A percentile compares a stretch with the other conserved stretches of the same genome.
Conservation (phyloP, 1,140 invertebrate species). For the Phymorhynchus buccinoides region DNA sequence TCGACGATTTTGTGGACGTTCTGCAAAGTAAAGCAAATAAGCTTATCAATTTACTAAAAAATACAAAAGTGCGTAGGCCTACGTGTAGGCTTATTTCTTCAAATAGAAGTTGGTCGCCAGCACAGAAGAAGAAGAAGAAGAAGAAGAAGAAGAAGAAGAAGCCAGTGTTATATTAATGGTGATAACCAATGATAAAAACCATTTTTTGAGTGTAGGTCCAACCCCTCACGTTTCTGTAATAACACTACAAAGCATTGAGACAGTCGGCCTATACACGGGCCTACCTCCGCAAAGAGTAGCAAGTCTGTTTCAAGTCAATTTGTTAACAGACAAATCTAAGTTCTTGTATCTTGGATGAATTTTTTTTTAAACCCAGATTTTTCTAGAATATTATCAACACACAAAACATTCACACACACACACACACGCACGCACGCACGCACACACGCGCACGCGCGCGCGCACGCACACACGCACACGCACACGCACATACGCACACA, state of each 20-base stretch:
- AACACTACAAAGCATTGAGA: too few species aligned
- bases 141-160: neutral
- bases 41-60: too few species aligned
- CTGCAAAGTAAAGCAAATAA: neutral
- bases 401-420: neutral
- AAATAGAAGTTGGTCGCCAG: neutral
- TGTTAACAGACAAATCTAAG: neutral
- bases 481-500: neutral
- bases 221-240: too few species aligned
- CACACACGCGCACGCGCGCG: neutral
- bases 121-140: neutral
- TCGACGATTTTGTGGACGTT: neutral
- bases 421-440: neutral
- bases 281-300: too few species aligned
- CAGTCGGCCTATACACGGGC: too few species aligned
- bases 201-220: too few species aligned
- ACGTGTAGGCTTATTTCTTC: neutral
- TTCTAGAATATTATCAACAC: neutral
- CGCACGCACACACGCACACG: conserved; percentile 13
- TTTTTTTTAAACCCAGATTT: neutral
- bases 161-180: too few species aligned
- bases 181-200: too few species aligned
- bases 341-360: neutral
- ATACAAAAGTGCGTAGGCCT: too few species aligned
- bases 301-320: neutral